These are phyloP conservation scores for Enteromius treurensis DNA, from an alignment of 2,797 vertebrate genomes.

Conservation along the genomic window DNA sequence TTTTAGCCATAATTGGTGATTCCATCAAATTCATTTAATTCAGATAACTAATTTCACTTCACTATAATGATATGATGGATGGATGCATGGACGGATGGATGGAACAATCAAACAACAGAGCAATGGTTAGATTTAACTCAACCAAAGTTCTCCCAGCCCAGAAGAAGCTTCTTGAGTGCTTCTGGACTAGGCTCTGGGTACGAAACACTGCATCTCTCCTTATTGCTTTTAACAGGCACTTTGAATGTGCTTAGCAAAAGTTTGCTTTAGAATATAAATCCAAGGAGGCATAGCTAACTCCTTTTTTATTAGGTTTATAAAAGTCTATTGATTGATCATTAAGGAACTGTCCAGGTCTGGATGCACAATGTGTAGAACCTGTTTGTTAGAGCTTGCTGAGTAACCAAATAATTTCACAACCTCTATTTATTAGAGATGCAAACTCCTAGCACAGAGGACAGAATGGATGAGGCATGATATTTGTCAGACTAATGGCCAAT, in stretches of 20 bases:
- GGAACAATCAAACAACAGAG: not conserved
- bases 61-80: not conserved
- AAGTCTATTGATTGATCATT: constrained; percentile 49
- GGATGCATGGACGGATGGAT: not conserved
- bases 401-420: constrained; percentile 63
- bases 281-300: constrained; percentile 26
- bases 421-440: constrained; percentile 82
- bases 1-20: not conserved
- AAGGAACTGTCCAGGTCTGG: constrained; percentile 39
- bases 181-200: constrained; percentile 71
- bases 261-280: constrained; percentile 76
- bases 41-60: not conserved
- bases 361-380: constrained; percentile 37
- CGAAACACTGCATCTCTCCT: constrained; percentile 72
- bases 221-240: constrained; percentile 64
- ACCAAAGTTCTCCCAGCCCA: not conserved
- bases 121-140: not conserved
- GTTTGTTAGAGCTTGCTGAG: constrained; percentile 59
- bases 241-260: constrained; percentile 73
- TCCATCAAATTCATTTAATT: not conserved
- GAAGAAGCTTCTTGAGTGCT: constrained; percentile 57
- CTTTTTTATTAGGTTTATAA: constrained; percentile 35
- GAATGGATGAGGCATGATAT: constrained; percentile 70
- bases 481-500: constrained; percentile 83
- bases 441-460: constrained; percentile 76